Conservation (phyloP, 1,140 invertebrate species). For the Drosophila nasuta region DNA sequence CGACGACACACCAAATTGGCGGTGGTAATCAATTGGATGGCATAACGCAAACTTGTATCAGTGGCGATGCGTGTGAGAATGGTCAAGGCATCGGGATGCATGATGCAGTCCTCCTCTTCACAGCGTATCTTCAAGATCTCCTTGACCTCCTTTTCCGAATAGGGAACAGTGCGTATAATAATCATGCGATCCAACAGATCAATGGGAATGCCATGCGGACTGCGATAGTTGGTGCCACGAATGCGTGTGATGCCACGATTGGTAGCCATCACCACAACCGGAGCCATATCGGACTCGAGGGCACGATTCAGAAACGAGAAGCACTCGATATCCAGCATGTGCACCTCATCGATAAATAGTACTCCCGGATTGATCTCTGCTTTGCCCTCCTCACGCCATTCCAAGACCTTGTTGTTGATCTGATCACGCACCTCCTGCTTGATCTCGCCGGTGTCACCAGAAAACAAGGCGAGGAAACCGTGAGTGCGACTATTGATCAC, state of each 20-base stretch:
- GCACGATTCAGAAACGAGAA: conserved; percentile 99
- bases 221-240: conserved; percentile 96
- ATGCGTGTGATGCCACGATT: conserved; percentile 98
- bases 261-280: conserved; percentile 99
- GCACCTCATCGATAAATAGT: conserved; percentile 96
- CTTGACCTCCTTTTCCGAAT: conserved; percentile 94
- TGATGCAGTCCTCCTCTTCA: conserved; percentile 99
- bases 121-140: conserved; percentile 97
- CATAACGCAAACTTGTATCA: conserved; percentile 97
- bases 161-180: conserved; percentile 96
- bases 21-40: conserved; percentile 99
- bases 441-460: conserved; percentile 99
- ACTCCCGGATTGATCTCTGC: conserved; percentile 99
- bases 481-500: conserved; percentile 99
- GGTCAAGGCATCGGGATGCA: conserved; percentile 95
- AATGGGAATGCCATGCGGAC: conserved; percentile 97
- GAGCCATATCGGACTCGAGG: conserved; percentile 98
- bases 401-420: conserved; percentile 98
- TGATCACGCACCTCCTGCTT: conserved; percentile 99
- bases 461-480: conserved; percentile 98
- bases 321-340: conserved; percentile 99
- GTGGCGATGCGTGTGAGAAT: conserved; percentile 96
- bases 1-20: conserved; percentile 94
- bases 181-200: conserved; percentile 98
- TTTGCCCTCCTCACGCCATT: conserved; percentile 99